These are phyloP conservation scores for Bovichtus diacanthus DNA, from an alignment of 2,797 vertebrate genomes.

Conservation along the genomic window DNA sequence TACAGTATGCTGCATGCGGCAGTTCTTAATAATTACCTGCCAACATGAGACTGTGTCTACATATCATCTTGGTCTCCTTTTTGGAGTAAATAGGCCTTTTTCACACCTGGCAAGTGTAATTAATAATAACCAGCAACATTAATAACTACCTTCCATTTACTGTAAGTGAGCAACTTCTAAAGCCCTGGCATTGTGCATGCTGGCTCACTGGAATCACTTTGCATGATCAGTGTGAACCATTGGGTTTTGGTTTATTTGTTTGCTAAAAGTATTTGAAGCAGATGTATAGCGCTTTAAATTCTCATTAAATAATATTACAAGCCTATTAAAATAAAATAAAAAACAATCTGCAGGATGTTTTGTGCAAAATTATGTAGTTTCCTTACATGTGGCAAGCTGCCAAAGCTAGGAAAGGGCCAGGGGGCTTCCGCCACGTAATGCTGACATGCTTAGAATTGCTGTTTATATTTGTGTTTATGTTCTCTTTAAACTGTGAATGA, in stretches of 20 bases:
- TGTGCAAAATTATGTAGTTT: conserved; percentile 24
- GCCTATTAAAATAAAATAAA: conserved; percentile 21
- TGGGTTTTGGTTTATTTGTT: conserved; percentile 2
- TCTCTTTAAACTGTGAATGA: conserved; percentile 39
- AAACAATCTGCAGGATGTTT: conserved; percentile 34
- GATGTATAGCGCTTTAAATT: conserved; percentile 24
- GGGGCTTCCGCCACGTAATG: conserved; percentile 23
- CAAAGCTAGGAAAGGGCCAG: neutral
- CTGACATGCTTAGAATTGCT: conserved; percentile 50
- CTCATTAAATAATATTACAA: conserved; percentile 42
- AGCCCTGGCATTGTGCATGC: neutral
- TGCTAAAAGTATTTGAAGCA: conserved; percentile 37
- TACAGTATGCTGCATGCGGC: neutral
- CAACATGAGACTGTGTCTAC: conserved; percentile 20
- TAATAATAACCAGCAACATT: conserved; percentile 1
- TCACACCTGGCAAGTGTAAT: neutral
- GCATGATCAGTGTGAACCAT: neutral
- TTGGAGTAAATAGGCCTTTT: neutral
- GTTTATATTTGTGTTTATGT: conserved; percentile 70
- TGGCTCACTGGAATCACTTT: neutral
- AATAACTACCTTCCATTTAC: too few species aligned
- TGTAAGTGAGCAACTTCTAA: too few species aligned
- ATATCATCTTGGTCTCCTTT: neutral
- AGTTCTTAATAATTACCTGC: conserved; percentile 11
- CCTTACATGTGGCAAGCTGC: conserved; percentile 41